phyloP scores from a whole-genome alignment of 2,113 vertebrate species.

The Globicephala melas region DNA sequence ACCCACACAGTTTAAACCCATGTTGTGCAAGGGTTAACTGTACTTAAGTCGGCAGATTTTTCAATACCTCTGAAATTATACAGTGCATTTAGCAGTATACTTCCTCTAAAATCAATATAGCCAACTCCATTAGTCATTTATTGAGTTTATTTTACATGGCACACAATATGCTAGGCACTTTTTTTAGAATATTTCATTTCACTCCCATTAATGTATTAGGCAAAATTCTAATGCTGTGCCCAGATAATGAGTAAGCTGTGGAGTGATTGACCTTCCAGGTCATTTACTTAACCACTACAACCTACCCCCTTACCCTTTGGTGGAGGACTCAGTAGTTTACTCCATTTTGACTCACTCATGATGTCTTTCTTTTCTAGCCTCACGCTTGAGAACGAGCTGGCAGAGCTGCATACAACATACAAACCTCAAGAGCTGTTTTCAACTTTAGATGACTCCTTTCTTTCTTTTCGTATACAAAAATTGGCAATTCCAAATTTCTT shows the following conservation, averaged over 20 bases:
- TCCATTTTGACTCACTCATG: neutral
- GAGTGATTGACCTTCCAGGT: neutral
- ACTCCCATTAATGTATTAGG: neutral
- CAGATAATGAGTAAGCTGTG: neutral
- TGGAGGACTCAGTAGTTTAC: neutral
- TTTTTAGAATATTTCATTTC: neutral
- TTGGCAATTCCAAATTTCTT: neutral
- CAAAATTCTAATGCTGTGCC: neutral
- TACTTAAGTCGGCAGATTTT: neutral
- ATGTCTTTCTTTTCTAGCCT: neutral
- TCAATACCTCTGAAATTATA: neutral
- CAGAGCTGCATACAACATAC: neutral
- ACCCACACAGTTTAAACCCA: too few species aligned
- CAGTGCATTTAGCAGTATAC: neutral
- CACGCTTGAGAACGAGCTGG: neutral
- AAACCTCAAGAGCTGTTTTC: neutral
- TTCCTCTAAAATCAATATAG: neutral
- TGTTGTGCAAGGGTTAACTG: too few species aligned
- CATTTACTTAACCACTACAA: neutral
- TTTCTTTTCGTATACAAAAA: neutral
- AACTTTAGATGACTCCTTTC: neutral
- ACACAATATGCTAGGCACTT: neutral
- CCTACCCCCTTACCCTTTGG: neutral
- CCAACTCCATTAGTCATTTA: neutral
- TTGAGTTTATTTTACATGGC: neutral